Conservation (phyloP, 2,113 vertebrate genomes). For the Furnarius figulus region DNA sequence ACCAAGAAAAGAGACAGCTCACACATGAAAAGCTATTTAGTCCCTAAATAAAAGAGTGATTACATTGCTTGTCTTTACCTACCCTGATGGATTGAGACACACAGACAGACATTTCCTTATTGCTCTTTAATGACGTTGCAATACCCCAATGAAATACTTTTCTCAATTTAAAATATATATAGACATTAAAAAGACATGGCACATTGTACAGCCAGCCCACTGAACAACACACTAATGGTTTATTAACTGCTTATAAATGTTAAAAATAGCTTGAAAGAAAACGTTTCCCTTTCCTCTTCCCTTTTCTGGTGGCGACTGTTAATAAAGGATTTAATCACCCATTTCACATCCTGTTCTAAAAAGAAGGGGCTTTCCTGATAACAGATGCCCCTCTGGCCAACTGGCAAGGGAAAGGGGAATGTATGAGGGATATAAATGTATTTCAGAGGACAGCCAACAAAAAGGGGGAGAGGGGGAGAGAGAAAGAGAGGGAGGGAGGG, state of each 20-base stretch:
- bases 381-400: conserved; percentile 57
- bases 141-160: not conserved
- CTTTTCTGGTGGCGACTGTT: not conserved
- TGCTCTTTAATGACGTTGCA: not conserved
- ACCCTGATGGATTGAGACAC: not conserved
- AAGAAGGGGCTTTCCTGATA: conserved; percentile 44
- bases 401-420: conserved; percentile 10
- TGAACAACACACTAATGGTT: not conserved
- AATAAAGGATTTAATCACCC: conserved; percentile 35
- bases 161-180: not conserved
- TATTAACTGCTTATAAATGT: not conserved
- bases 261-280: not conserved
- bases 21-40: not conserved
- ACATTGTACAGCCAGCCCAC: not conserved
- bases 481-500: not conserved
- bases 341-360: conserved; percentile 52
- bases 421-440: conserved; percentile 49
- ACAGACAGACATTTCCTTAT: not conserved
- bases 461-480: not conserved
- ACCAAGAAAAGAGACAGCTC: not conserved
- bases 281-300: not conserved
- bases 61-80: not conserved
- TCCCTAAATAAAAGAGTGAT: not conserved
- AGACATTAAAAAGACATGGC: not conserved
- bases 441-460: conserved; percentile 40